Percentiles rank a stretch among this genome's conserved stretches.
Evolutionary conservation across 2,888 invertebrate genomes (phyloP).

Genomic region (Abrostola triplasia): DNA sequence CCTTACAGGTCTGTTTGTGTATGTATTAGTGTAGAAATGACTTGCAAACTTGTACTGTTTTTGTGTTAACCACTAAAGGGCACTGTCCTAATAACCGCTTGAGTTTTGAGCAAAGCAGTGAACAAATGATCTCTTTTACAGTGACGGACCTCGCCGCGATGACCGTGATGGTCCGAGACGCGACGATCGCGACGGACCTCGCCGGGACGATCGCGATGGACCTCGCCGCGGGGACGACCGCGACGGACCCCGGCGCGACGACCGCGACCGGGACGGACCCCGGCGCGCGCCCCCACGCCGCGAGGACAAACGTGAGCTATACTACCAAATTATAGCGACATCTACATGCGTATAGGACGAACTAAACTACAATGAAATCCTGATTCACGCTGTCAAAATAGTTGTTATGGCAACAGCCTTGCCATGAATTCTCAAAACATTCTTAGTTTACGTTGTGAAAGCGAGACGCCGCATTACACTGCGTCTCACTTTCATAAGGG

Average conservation of each 20-base stretch:
- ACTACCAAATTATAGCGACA: neutral
- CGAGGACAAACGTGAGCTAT: conserved; percentile 84
- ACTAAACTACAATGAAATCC: neutral
- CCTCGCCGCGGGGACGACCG: conserved; percentile 71
- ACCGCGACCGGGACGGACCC: conserved; percentile 71
- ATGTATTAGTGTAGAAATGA: too few species aligned
- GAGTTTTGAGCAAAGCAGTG: too few species aligned
- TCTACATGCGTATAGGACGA: neutral
- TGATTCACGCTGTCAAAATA: too few species aligned
- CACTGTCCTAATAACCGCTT: too few species aligned
- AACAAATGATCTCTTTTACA: conserved; percentile 11
- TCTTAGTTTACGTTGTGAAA: too few species aligned
- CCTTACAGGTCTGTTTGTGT: too few species aligned
- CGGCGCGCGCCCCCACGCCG: conserved; percentile 78
- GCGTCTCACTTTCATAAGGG: too few species aligned
- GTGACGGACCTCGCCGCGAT: conserved; percentile 59
- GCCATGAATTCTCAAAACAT: too few species aligned
- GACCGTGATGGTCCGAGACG: conserved; percentile 68
- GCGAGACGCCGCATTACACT: too few species aligned
- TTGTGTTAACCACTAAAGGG: too few species aligned
- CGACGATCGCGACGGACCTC: conserved; percentile 67
- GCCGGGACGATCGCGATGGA: conserved; percentile 67
- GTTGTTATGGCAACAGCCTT: too few species aligned
- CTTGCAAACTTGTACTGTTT: too few species aligned
- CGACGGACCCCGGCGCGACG: conserved; percentile 65